Percentiles rank a stretch among this genome's conserved stretches.
phyloP scores from a whole-genome alignment of 2,888 invertebrate species.

The Drosophila leonis region DNA sequence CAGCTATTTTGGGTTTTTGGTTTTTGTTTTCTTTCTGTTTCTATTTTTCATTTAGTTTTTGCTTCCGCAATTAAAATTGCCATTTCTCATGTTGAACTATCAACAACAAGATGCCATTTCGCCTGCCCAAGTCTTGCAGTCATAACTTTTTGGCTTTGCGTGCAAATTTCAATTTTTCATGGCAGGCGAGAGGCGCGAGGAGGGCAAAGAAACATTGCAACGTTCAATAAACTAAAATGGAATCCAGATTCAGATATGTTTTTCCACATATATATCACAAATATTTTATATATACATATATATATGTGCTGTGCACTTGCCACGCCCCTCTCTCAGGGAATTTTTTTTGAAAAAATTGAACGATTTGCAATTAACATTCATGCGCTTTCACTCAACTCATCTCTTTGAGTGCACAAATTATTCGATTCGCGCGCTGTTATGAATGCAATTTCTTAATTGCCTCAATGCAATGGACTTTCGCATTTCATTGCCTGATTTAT shows the following conservation, averaged over 20 bases:
- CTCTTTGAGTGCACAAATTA: slow-evolving; percentile 29
- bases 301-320: neutral
- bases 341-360: slow-evolving; percentile 28
- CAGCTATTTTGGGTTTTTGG: slow-evolving; percentile 14
- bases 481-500: slow-evolving; percentile 40
- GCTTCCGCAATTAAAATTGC: slow-evolving; percentile 76
- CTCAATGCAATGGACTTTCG: slow-evolving; percentile 37
- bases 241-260: slow-evolving; percentile 55
- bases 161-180: slow-evolving; percentile 79
- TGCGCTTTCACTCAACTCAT: slow-evolving; percentile 50
- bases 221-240: slow-evolving; percentile 57
- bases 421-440: slow-evolving; percentile 14
- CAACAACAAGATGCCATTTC: slow-evolving; percentile 56
- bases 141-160: slow-evolving; percentile 71
- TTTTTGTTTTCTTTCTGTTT: slow-evolving; percentile 12
- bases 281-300: neutral
- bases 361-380: slow-evolving; percentile 64
- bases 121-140: slow-evolving; percentile 14
- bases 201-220: slow-evolving; percentile 19
- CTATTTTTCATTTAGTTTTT: slow-evolving; percentile 33
- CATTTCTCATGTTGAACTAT: slow-evolving; percentile 67
- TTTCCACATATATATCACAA: slow-evolving; percentile 8
- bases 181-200: slow-evolving; percentile 26
- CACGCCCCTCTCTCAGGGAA: slow-evolving; percentile 5
- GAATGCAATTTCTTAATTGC: slow-evolving; percentile 53